Base-by-base conservation (phyloP, 2,797 vertebrate species). In the Lemur catta region DNA sequence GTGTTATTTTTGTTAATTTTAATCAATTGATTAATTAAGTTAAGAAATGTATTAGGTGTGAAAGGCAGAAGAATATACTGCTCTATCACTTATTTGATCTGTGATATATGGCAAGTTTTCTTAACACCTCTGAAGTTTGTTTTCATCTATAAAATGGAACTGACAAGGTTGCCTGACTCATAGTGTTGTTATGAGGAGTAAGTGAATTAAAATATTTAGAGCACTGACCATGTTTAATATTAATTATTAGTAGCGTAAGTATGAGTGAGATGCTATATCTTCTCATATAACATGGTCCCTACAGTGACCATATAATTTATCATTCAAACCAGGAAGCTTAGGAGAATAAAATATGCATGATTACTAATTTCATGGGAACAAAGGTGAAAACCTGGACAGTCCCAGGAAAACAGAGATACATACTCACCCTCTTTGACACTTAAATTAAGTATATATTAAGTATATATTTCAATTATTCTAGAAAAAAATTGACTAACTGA, bases 191-290 rank as follows among this genome's bases (percentile, higher is more conserved):
- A 41, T 30, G 3, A 94, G 38, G 5, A 88, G 38, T 93, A 81
- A 75, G 48, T n/a, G 10, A 71, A 67, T 55, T 91, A 89, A 95
- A 97, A 92, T 74, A 48, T 38, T 84, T 93, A 55, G 52, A 84
- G 15, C 18, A 48, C 7, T 89, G 57, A 89, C 7, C 43, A 46
- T 46, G 43, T 46, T 46, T 46, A 91, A 55, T 79, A 46, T n/a
- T 96, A 75, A 41, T 61, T 92, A 61, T 15, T 75, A 82, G 48
- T 63, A 85, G 24, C 41, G 26, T 28, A 67, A 84, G 28, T 57
- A 26, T 28, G 81, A 87, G 28, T 3, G 30, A 65, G 17, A 91
- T 74, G 22, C 7, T 33, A 0, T n/a, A 26, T 26, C 9, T 94
- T 96, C n/a, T 95, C 61, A 50, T 78, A 35, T 52, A 67, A 52